Evolutionary conservation across 1,140 invertebrate species (phyloP), one percentile per base, ranked within the genome.

Genomic region (Lethrus apterus): DNA sequence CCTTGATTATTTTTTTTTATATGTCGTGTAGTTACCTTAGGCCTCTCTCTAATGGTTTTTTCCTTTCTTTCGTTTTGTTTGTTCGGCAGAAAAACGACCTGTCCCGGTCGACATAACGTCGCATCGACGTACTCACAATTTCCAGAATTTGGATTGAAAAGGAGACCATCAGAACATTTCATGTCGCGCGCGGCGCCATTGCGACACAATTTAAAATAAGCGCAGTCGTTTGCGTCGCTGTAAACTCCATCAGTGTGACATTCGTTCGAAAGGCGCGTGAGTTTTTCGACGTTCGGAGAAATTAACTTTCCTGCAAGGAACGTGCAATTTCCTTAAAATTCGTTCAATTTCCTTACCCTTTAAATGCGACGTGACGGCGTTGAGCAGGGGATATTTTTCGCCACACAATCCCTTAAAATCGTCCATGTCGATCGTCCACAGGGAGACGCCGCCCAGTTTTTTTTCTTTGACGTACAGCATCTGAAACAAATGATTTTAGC

Each of bases 351-450:
- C 45, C 18, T 52, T 54, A 74, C 74, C 72, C 48, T 74, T 78
- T 3, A 83, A 60, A 17, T 72, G 70, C 26, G 70, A 69, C 0
- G 72, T 75, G 4, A 79, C 75, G 0, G 76, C 70, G 21, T 69
- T 76, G 3, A 83, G 54, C 32, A 83, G 67, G 0, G 80, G 80
- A 73, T 78, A 83, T 14, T 76, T 72, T 32, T 74, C 64, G 1
- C 80, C 81, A 54, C 80, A 83, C 5, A 83, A 65, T 15, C 80
- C 80, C 59, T 78, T 60, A 55, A 81, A 83, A 51, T 83, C 81
- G 50, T 84, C 81, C 52, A 82, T 66, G 58, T 83, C 80, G 4
- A 82, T 65, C 2, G 81, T 73, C 72, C 76, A 81, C 0, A 83
- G 70, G 17, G 80, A 83, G 7, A 77, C 74, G 10, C 85, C 85